Evolutionary conservation across 1,140 invertebrate genomes (phyloP), one percentile per base, ranked within the genome.

Genomic region (Drosophila ercepeae): DNA sequence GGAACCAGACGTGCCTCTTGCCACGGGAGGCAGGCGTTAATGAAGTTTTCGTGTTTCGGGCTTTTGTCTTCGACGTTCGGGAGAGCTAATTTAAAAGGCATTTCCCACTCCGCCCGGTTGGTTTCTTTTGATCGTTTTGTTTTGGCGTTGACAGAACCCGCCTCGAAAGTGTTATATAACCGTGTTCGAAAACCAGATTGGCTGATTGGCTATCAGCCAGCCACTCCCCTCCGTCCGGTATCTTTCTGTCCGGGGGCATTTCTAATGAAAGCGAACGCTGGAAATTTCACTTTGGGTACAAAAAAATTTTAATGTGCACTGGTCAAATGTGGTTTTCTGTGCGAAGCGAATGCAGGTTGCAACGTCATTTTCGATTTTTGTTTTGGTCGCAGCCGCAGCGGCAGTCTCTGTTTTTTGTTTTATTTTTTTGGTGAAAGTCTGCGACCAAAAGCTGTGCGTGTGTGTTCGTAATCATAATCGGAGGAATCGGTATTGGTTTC

Each of bases 251-350:
- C 14, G 39, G 39, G 39, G 39, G 74, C 72, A 86, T 84, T 84
- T 84, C 79, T 84, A 86, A 84, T 86, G 79, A 84, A 84, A 84
- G 79, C 76, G 81, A 84, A 76, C 72, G 79, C 52, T 72, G 61
- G 42, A 83, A 84, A 72, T 84, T 84, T 84, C 79, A 86, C 79
- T 84, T 86, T 86, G 78, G 65, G 57, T 51, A n/a, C n/a, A 61
- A 75, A 74, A 61, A 45, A 64, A 79, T 58, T 48, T 86, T 86
- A 72, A 83, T 79, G 75, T 83, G 72, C 81, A 86, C 65, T 79
- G 81, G 72, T 86, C 81, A 84, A 81, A 79, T 86, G 72, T 86
- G 44, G 75, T 75, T 78, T 32, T 63, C 54, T 29, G 61, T 53
- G 51, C 57, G 57, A 65, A 34, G 71, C 60, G 59, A 75, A 55